These are phyloP conservation scores for Limulus polyphemus DNA, from an alignment of 2,888 invertebrate genomes.

Conservation along the genomic window DNA sequence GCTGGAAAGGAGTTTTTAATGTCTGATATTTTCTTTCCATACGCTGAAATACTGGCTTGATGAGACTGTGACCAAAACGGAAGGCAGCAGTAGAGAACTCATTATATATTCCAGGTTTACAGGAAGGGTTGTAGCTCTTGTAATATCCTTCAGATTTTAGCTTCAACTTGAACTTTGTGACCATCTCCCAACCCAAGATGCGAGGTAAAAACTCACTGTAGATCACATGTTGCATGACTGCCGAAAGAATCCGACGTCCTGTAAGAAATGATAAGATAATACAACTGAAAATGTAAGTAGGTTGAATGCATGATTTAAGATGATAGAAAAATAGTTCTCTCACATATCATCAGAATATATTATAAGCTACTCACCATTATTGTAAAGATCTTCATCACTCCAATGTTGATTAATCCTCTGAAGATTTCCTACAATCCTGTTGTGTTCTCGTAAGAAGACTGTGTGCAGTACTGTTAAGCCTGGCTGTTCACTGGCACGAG, in stretches of 20 bases:
- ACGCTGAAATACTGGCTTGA: conserved; percentile 72
- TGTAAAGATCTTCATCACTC: conserved; percentile 36
- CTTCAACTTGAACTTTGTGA: conserved; percentile 75
- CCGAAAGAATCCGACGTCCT: conserved; percentile 26
- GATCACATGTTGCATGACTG: conserved; percentile 26
- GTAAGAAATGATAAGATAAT: neutral
- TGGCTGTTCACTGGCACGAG: conserved; percentile 83
- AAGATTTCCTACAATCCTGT: conserved; percentile 65
- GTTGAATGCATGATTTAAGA: neutral
- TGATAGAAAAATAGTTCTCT: neutral
- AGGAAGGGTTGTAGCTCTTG: conserved; percentile 54
- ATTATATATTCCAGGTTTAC: conserved; percentile 76
- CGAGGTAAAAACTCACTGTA: conserved; percentile 57
- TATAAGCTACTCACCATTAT: conserved; percentile 30
- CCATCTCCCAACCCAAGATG: conserved; percentile 75
- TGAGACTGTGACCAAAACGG: conserved; percentile 74
- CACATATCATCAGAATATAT: neutral
- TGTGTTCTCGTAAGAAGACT: conserved; percentile 77
- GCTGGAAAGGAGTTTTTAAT: conserved; percentile 51
- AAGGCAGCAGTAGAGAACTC: conserved; percentile 86
- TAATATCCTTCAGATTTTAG: conserved; percentile 70
- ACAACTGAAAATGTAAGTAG: neutral
- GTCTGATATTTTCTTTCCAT: conserved; percentile 52
- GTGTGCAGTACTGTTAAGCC: conserved; percentile 79
- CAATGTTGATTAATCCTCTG: conserved; percentile 32